Conservation (phyloP, 2,888 invertebrate genomes). For the Pyrrhosoma nymphula region DNA sequence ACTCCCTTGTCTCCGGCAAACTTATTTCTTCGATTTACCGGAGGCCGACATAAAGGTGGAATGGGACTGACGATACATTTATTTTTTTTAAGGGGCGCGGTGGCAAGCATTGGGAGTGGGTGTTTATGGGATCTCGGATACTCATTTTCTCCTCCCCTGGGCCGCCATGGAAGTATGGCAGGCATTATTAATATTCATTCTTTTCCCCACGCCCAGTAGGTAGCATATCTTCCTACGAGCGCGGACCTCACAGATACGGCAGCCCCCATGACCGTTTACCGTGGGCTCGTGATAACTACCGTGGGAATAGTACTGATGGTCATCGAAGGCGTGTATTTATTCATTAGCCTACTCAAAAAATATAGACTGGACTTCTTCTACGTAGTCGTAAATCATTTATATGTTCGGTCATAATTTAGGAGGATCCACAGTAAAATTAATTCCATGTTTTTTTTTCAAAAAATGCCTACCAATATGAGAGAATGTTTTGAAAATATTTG, state of each 20-base stretch:
- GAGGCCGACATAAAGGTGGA: slow-evolving; percentile 25
- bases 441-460: too few species aligned
- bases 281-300: not conserved
- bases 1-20: slow-evolving; percentile 54
- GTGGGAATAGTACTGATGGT: not conserved
- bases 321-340: not conserved
- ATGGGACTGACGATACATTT: not conserved
- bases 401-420: not conserved
- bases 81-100: not conserved
- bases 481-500: too few species aligned
- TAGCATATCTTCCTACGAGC: not conserved
- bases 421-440: too few species aligned
- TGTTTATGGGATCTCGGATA: not conserved
- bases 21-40: slow-evolving; percentile 53
- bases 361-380: not conserved
- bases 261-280: not conserved
- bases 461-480: too few species aligned
- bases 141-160: slow-evolving; percentile 51
- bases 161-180: slow-evolving; percentile 31
- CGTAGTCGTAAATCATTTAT: not conserved
- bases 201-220: slow-evolving; percentile 31
- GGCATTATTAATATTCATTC: slow-evolving; percentile 49
- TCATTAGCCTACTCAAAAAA: not conserved
- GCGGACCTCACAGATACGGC: not conserved
- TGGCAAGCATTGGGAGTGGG: slow-evolving; percentile 14